Evolutionary conservation across 2,888 invertebrate species (phyloP), one percentile per base, ranked within the genome.

Genomic region (Drosophila siamana): DNA sequence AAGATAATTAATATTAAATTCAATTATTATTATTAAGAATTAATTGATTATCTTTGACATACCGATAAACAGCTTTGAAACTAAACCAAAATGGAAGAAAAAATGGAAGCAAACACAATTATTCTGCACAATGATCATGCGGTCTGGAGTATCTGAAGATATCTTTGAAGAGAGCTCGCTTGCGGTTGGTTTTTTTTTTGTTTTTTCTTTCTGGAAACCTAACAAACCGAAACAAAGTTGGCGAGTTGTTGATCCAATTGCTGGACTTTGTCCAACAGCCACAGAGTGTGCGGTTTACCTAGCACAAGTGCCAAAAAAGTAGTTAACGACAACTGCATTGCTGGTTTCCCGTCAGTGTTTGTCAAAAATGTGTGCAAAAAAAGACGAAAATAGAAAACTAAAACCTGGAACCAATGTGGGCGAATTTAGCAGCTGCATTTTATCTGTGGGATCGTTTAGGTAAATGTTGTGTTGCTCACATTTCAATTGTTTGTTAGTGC

Each of bases 211-310:
- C 33, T 30, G 28, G 43, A 7, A 16, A 28, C 28, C 16, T 9
- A 38, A 47, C 38, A 40, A 52, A 26, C 36, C 11, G 43, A 50
- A 36, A 28, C 9, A 5, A 43, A 19, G 15, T 46, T 50, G 30
- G 40, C 33, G 57, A 65, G 57, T 57, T 57, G 59, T 59, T 47
- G 26, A 41, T 52, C 15, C 51, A 56, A 67, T 47, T 51, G 50
- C 44, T n/a, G 15, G 57, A 50, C 30, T 56, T 57, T 38, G 26
- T 19, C 9, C 26, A 48, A 40, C 28, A 44, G 33, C 48, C 56
- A 28, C 56, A 59, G 36, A 36, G 57, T 48, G 16, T 59, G 65
- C 15, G 47, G 66, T 44, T 40, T 24, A 44, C 22, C 63, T 33
- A 33, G 0, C 33, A n/a, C 38, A 36, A 50, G 41, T 24, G 28